Base-by-base conservation (phyloP, 1,140 invertebrate genomes). In the Harpegnathos saltator region DNA sequence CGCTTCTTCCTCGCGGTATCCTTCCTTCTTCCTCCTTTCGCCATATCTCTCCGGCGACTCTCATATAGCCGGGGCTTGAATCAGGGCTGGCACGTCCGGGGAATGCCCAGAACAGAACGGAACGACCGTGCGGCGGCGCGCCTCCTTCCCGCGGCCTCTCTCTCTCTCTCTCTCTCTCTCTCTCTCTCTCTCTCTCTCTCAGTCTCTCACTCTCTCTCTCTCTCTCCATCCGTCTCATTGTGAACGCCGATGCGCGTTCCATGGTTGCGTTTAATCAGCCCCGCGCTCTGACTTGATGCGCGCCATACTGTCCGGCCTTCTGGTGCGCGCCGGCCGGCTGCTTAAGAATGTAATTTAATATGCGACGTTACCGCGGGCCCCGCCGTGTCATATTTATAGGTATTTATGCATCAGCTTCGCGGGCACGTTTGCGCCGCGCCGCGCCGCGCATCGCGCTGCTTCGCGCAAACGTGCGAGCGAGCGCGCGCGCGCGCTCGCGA, bases 281-380 rank as follows among this genome's bases (percentile, higher is more conserved):
- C 80, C 71, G 87, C 84, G 87, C 84, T 44, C 38, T 85, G 90
- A 89, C 84, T 89, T 85, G 85, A 90, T 90, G 82, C 86, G 84
- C 77, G 86, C 86, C 74, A 38, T 83, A 78, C 72, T 48, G 81
- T 66, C 72, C 71, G 59, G 71, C 83, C 82, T 44, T 82, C 71
- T 44, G 75, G 68, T 74, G 83, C 61, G 69, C 81, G 72, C 65
- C 73, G 68, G 72, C 73, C 63, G 77, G 84, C 90, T 89, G 86
- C 90, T 92, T 91, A 91, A 90, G 91, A 91, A 89, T 89, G 91
- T 92, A 92, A 92, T 92, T 92, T 92, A 91, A 92, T 92, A 92
- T 91, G 87, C 90, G 90, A 89, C 90, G 86, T 91, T 91, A 91
- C 89, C 89, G 75, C 84, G 83, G 85, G 86, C 83, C 83, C 84